A percentile compares a stretch with the other conserved stretches of the same genome.
phyloP scores from a whole-genome alignment of 2,797 vertebrate species.

The Argentina silus region DNA sequence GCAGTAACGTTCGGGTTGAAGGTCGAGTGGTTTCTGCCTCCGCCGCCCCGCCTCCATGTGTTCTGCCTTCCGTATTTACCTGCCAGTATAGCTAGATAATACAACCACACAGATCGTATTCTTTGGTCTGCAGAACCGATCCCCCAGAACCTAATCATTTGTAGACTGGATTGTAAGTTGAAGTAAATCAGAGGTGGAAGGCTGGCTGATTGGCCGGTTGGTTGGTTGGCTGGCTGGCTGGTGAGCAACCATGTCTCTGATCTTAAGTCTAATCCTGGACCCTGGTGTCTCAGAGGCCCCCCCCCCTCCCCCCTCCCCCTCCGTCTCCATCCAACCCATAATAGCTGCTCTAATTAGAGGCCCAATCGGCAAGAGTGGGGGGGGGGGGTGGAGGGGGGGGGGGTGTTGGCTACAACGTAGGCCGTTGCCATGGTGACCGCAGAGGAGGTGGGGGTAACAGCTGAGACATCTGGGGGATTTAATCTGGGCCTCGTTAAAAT shows the following conservation, averaged over 20 bases:
- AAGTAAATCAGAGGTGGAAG: neutral
- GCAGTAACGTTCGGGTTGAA: too few relatives aligned
- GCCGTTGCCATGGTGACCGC: slow-evolving; percentile 73
- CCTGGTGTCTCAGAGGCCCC: slow-evolving; percentile 35
- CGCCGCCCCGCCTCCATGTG: too few relatives aligned
- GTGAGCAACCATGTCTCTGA: slow-evolving; percentile 24
- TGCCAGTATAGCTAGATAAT: too few relatives aligned
- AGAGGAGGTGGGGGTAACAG: slow-evolving; percentile 65
- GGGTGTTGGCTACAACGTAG: too few relatives aligned
- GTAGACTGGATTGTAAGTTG: too few relatives aligned
- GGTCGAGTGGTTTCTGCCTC: too few relatives aligned
- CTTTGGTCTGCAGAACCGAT: too few relatives aligned
- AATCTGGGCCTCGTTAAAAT: slow-evolving; percentile 84
- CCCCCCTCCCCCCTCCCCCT: slow-evolving; percentile 42
- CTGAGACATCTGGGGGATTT: slow-evolving; percentile 84
- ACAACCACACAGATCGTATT: too few relatives aligned
- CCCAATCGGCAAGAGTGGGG: slow-evolving; percentile 76
- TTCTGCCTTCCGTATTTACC: too few relatives aligned
- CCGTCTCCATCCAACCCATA: slow-evolving; percentile 81
- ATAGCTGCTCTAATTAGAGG: slow-evolving; percentile 87
- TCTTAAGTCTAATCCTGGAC: slow-evolving; percentile 15
- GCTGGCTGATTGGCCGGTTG: slow-evolving; percentile 16
- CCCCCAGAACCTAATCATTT: too few relatives aligned
- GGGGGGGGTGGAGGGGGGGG: neutral
- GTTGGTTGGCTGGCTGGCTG: slow-evolving; percentile 9